Evolutionary conservation across 2,888 invertebrate species (phyloP).

Genomic region (Parapristionchus giblindavisi): DNA sequence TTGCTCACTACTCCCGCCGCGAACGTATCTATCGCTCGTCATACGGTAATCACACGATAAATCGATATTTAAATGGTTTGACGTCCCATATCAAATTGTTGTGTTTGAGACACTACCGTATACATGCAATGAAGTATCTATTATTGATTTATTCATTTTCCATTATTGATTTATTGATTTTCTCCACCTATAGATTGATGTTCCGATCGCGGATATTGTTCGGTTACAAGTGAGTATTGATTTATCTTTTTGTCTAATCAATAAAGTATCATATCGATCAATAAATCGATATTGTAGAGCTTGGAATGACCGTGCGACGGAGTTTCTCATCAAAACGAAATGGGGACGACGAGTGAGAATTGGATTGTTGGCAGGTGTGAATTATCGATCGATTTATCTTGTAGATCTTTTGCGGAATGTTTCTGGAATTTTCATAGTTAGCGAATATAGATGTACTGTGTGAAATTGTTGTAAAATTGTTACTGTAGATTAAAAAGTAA

Average conservation of each 20-base stretch:
- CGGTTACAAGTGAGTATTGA: constrained; percentile 28
- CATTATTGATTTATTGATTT: background rate
- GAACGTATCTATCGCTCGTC: no score
- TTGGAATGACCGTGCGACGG: constrained; percentile 49
- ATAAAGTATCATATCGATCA: background rate
- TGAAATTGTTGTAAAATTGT: background rate
- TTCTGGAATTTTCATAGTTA: no score
- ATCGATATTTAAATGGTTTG: no score
- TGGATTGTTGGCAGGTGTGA: constrained; percentile 54
- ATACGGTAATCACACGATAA: no score
- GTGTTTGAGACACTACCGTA: no score
- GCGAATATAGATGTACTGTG: no score
- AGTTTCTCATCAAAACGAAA: constrained; percentile 47
- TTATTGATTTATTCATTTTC: no score
- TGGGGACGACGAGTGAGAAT: constrained; percentile 57
- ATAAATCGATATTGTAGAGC: constrained; percentile 31
- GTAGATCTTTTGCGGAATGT: background rate
- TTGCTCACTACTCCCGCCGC: no score
- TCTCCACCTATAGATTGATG: background rate
- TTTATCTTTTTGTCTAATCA: background rate
- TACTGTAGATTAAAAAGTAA: background rate
- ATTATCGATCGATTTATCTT: background rate
- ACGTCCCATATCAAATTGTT: no score
- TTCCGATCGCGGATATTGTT: constrained; percentile 21
- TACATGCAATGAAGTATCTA: no score